Percentiles rank a stretch among this genome's conserved stretches.
phyloP scores from a whole-genome alignment of 23 tunicate genomes.

The Botrylloides violaceus region DNA sequence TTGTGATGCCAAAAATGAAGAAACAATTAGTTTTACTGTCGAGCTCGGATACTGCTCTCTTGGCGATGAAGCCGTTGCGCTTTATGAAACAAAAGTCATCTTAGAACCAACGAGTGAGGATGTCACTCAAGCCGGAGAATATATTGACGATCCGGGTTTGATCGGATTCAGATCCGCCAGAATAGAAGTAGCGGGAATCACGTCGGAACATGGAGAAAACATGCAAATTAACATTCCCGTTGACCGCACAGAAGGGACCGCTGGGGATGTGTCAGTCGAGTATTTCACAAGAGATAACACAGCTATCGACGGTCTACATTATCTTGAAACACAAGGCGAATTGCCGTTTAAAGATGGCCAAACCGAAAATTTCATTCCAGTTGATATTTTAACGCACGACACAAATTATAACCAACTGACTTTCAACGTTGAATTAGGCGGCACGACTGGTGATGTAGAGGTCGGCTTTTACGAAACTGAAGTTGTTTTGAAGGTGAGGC shows the following conservation, averaged over 20 bases:
- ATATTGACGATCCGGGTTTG: constrained; percentile 56
- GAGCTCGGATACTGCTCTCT: constrained; percentile 35
- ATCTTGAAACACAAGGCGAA: constrained; percentile 40
- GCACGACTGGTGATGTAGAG: constrained; percentile 70
- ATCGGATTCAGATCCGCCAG: constrained; percentile 51
- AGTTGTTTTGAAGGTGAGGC: constrained; percentile 34
- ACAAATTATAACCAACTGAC: constrained; percentile 17
- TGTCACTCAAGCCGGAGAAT: not conserved
- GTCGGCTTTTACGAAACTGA: constrained; percentile 86
- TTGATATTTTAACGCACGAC: constrained; percentile 32
- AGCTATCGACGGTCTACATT: constrained; percentile 78
- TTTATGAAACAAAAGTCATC: constrained; percentile 15
- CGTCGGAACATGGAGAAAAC: constrained; percentile 14
- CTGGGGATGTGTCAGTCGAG: constrained; percentile 67
- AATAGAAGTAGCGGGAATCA: constrained; percentile 9
- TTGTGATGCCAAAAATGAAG: constrained; percentile 9
- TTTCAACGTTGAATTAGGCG: constrained; percentile 76
- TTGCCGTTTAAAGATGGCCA: constrained; percentile 70
- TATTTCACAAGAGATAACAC: constrained; percentile 89
- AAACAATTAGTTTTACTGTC: constrained; percentile 38
- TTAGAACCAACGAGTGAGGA: constrained; percentile 18
- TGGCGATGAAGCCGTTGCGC: constrained; percentile 64
- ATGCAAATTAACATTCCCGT: constrained; percentile 38
- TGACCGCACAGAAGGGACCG: constrained; percentile 50
- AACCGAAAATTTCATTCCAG: constrained; percentile 31